phyloP scores from a whole-genome alignment of 2,113 vertebrate genomes.

The Phainopepla nitens region DNA sequence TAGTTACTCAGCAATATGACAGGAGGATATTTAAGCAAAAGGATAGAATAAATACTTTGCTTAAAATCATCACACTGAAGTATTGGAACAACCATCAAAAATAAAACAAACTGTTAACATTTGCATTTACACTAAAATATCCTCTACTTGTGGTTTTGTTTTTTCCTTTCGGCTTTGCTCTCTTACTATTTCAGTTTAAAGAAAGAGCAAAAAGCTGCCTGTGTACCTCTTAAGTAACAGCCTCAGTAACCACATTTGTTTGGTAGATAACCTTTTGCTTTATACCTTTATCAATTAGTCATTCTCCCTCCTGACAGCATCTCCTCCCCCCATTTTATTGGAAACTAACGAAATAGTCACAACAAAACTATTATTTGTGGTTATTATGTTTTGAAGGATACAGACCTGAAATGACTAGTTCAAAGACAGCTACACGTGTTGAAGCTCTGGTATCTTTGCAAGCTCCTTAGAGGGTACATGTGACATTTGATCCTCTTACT shows the following conservation, averaged over 20 bases:
- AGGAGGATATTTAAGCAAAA: background rate
- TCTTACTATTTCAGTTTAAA: background rate
- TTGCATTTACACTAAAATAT: background rate
- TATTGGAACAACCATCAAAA: background rate
- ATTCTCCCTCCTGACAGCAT: background rate
- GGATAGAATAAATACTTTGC: background rate
- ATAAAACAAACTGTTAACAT: background rate
- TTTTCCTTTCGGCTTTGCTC: background rate
- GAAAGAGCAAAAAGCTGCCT: background rate
- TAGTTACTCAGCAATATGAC: background rate
- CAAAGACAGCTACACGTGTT: background rate
- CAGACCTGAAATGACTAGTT: background rate
- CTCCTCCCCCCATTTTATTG: background rate
- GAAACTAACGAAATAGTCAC: background rate
- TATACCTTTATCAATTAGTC: background rate
- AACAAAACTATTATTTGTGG: background rate
- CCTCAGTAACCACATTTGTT: background rate
- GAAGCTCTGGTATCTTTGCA: background rate
- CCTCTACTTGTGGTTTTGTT: background rate
- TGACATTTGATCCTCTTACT: constrained; percentile 17
- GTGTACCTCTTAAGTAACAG: background rate
- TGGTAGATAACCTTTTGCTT: background rate
- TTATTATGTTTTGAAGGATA: background rate
- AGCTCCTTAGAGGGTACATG: background rate
- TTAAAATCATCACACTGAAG: background rate